Base-by-base conservation (phyloP, 2,797 vertebrate species). In the Cossypha niveicapilla region DNA sequence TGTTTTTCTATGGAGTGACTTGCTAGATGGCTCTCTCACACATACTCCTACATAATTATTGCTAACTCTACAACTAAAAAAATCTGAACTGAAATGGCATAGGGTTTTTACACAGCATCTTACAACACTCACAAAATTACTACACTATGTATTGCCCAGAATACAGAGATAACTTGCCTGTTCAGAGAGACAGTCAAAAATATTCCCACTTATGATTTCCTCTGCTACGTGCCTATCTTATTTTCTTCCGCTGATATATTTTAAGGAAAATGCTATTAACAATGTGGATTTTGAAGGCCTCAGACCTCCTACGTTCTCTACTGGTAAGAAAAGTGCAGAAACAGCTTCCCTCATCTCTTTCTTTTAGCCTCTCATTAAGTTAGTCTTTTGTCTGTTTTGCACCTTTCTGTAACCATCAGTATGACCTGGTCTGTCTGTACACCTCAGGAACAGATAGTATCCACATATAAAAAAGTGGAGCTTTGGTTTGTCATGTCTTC, bases 341-440 rank as follows among this genome's bases (percentile, higher is more conserved):
- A 87, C 11, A 95, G 62, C 21, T 74, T 67, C 24, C 15, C 72
- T n/a, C 2, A 44, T 23, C 30, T 86, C 48, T 88, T 13, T 42
- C 35, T 86, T 95, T 58, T 32, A 35, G 50, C 45, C 30, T 91
- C 58, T 44, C 32, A 78, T 65, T 75, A 72, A 74, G 17, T 71
- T 47, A 21, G 32, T 76, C 44, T 82, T 93, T 45, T 35, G 35
- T 30, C 50, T 67, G 56, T 57, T 96, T 30, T 66, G 35, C 93
- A 94, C 16, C 21, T 61, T 84, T 79, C 65, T 75, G 47, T 78
- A 81, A 67, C 27, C 53, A 83, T 53, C 25, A 48, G 28, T 68
- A 32, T 28, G 30, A 72, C 21, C 37, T 74, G 57, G 39, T 75
- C 54, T 79, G 47, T 50, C 19, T 42, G 39, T 21, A 88, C 23